These are phyloP conservation scores for Coendou prehensilis DNA, from an alignment of 2,797 vertebrate species.

Conservation along the genomic window DNA sequence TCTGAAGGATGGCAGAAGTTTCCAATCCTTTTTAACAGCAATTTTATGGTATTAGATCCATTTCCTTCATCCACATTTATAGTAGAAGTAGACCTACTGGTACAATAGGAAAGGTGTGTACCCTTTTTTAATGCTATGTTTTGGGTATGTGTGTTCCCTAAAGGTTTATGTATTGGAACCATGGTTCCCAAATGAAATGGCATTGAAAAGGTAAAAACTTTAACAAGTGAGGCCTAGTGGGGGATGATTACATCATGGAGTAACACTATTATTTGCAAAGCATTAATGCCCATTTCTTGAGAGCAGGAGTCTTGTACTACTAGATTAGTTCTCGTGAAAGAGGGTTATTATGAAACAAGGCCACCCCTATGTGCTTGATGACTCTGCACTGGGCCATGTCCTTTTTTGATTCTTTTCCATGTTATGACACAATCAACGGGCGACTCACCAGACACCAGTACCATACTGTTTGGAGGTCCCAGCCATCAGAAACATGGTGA, in stretches of 20 bases:
- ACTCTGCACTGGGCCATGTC: background rate
- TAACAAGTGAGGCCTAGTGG: background rate
- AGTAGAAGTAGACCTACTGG: background rate
- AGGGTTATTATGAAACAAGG: background rate
- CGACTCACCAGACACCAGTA: background rate
- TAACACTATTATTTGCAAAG: background rate
- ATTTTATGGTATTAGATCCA: background rate
- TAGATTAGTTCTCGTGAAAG: background rate
- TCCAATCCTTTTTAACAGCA: background rate
- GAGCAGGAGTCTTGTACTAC: background rate
- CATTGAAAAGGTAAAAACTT: background rate
- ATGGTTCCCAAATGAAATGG: background rate
- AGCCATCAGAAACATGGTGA: background rate
- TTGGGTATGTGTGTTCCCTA: background rate
- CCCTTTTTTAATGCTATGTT: background rate
- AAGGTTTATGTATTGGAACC: background rate
- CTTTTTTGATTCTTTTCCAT: background rate
- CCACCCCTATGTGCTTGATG: background rate
- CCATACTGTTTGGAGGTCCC: background rate
- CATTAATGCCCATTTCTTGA: background rate
- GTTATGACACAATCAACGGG: background rate
- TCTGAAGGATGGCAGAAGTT: background rate
- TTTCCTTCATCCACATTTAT: background rate
- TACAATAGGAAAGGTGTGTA: background rate
- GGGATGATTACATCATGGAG: background rate